phyloP scores from a whole-genome alignment of 30 jellyfish, hydroid and myxozoan genomes.

The Mastigias papua region DNA sequence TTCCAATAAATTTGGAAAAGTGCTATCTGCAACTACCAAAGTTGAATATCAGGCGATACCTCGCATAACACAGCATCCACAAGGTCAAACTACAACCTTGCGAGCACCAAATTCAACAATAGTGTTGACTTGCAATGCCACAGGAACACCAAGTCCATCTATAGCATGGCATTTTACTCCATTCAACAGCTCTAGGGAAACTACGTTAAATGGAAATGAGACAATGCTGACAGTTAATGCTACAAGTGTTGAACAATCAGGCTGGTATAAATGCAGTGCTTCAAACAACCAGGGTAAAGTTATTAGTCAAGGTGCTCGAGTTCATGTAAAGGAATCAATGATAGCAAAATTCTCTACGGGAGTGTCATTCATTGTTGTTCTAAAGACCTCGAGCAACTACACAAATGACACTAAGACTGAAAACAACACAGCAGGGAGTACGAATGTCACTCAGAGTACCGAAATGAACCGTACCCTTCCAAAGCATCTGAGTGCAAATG shows the following conservation, averaged over 20 bases:
- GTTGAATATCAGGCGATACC: slow-evolving; percentile 50
- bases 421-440: not conserved
- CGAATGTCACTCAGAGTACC: not conserved
- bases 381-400: not conserved
- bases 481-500: not conserved
- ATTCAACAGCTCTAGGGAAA: slow-evolving; percentile 11
- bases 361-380: slow-evolving; percentile 17
- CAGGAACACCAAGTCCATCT: slow-evolving; percentile 58
- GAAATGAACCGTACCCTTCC: not conserved
- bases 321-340: slow-evolving; percentile 35
- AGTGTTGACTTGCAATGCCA: slow-evolving; percentile 49
- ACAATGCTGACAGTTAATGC: slow-evolving; percentile 26
- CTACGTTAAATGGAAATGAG: slow-evolving; percentile 4
- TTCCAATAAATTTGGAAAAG: slow-evolving; percentile 68
- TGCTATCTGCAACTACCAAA: slow-evolving; percentile 1
- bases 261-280: slow-evolving; percentile 62
- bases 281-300: slow-evolving; percentile 55
- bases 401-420: not conserved
- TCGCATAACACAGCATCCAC: slow-evolving; percentile 43
- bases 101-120: slow-evolving; percentile 31
- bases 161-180: slow-evolving; percentile 43
- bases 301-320: slow-evolving; percentile 53
- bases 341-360: slow-evolving; percentile 33
- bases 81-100: slow-evolving; percentile 17
- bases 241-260: slow-evolving; percentile 56